Evolutionary conservation across 1,140 invertebrate species (phyloP).

Genomic region (Venturia canescens): DNA sequence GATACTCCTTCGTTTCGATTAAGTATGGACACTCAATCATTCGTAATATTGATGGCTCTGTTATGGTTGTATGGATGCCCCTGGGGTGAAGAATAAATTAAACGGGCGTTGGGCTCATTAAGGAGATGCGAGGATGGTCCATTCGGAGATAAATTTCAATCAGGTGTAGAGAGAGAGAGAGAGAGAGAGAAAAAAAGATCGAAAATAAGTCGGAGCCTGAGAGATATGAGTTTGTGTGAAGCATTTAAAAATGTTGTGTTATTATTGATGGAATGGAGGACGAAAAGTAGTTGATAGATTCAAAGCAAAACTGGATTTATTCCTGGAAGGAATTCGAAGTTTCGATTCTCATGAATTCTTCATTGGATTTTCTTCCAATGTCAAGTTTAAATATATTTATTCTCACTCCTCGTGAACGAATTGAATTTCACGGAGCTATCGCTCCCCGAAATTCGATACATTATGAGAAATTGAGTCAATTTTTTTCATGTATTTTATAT

Average conservation of each 20-base stretch:
- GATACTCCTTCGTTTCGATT: neutral
- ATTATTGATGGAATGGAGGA: too few species aligned
- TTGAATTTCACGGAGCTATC: neutral
- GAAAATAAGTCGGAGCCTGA: too few species aligned
- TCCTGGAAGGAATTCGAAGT: neutral
- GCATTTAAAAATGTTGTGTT: too few species aligned
- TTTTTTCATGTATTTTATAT: neutral
- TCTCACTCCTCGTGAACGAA: neutral
- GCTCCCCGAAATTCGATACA: neutral
- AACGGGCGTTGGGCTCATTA: neutral
- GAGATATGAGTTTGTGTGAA: too few species aligned
- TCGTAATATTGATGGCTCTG: constrained; percentile 25
- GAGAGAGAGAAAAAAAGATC: too few species aligned
- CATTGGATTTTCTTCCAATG: neutral
- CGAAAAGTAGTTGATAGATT: too few species aligned
- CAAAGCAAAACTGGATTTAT: neutral
- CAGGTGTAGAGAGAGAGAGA: neutral
- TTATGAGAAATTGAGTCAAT: neutral
- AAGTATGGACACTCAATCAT: constrained; percentile 9
- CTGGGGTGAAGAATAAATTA: constrained; percentile 44
- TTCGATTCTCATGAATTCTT: neutral
- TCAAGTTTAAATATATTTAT: neutral
- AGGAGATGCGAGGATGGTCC: neutral
- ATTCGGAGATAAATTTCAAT: neutral
- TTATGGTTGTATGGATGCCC: constrained; percentile 16